These are phyloP conservation scores for Actias luna DNA, from an alignment of 2,888 invertebrate species.

Conservation along the genomic window DNA sequence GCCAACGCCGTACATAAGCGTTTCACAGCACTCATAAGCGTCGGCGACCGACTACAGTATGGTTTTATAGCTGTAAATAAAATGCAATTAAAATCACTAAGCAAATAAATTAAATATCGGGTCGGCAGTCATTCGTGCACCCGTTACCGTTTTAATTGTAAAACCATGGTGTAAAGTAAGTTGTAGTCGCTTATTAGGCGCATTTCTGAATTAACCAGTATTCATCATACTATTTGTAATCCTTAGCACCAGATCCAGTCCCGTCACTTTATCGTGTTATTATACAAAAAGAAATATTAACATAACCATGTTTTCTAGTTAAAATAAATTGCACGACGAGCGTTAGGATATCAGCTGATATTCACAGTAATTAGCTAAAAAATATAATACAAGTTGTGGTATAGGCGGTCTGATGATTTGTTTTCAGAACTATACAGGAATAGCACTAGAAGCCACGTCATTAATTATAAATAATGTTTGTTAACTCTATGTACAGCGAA, in stretches of 20 bases:
- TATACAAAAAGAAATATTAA: no score
- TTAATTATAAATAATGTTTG: background rate
- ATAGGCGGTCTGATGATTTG: background rate
- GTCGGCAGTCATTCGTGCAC: background rate
- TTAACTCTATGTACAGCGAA: background rate
- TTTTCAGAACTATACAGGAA: background rate
- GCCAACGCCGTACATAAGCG: constrained; percentile 93
- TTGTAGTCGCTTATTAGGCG: background rate
- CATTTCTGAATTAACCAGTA: background rate
- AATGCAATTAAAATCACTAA: background rate
- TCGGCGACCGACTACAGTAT: constrained; percentile 82
- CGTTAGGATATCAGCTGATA: background rate
- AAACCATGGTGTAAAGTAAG: background rate
- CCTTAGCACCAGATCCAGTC: background rate
- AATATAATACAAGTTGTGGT: background rate
- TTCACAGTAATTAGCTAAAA: background rate
- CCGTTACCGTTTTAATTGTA: background rate
- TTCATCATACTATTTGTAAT: background rate
- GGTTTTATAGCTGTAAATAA: constrained; percentile 71
- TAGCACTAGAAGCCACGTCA: background rate
- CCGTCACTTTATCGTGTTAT: background rate
- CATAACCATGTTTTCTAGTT: no score
- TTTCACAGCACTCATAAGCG: constrained; percentile 89
- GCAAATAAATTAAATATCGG: constrained; percentile 14
- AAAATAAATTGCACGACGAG: background rate